Evolutionary conservation across 2,797 vertebrate species (phyloP), one percentile per base, ranked within the genome.

Genomic region (Ctenopoma kingsleyae): DNA sequence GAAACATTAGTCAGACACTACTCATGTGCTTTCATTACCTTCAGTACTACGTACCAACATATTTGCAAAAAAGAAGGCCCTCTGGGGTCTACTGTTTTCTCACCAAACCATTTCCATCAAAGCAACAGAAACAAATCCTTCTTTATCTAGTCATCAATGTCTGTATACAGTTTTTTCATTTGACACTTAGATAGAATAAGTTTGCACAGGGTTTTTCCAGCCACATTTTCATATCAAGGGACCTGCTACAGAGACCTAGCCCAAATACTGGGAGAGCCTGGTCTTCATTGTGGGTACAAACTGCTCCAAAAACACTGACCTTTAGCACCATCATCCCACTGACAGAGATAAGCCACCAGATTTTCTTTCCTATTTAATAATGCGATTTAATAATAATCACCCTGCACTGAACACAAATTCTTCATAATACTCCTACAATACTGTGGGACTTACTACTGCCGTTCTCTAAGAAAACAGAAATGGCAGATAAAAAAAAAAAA

Each of bases 321-420:
- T 74, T 76, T 51, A 54, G 22, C 50, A 66, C 36, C 52, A 20
- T 51, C 54, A 66, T 66, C 48, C n/a, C 48, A 30, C 52, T 56
- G 50, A 25, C 65, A 53, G 10, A 62, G 62, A 86, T 74, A 63
- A 79, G 56, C 35, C 40, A 7, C 67, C 50, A 57, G 64, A 67
- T 49, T 56, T 60, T 62, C 43, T 69, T 63, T 64, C 51, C 41
- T 16, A 41, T 17, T 41, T 41, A 41, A 41, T 66, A 7, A 46
- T 62, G 61, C 61, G 63, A 59, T 64, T 25, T 49, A 64, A 63
- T 49, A 54, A 54, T 59, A 62, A 44, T 44, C 10, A 35, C 49
- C 51, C 44, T 36, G 22, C 46, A 27, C 43, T 7, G 10, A 66
- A 36, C 8, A 44, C 30, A 20, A 36, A 61, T 16, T 27, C n/a